Conservation (phyloP, 2,888 invertebrate genomes). For the Dione vanillae region DNA sequence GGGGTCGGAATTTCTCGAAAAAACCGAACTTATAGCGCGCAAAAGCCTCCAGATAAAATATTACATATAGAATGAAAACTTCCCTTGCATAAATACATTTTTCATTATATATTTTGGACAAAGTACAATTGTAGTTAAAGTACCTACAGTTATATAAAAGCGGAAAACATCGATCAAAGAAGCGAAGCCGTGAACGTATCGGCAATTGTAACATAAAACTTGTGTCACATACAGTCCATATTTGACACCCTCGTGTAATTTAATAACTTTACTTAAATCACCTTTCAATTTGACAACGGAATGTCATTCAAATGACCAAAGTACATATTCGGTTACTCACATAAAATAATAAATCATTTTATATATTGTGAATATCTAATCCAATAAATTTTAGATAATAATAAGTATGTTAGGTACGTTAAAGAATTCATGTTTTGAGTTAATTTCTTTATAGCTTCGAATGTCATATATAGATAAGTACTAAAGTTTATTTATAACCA, state of each 20-base stretch:
- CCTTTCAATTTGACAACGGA: not conserved
- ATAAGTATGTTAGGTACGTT: not conserved
- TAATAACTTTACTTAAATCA: not conserved
- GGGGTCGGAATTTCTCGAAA: too few species aligned
- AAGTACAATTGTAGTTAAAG: too few species aligned
- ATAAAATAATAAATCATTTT: not conserved
- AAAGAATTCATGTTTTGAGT: not conserved
- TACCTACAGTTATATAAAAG: too few species aligned
- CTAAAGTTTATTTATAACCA: not conserved
- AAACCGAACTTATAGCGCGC: too few species aligned
- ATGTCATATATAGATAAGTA: too few species aligned
- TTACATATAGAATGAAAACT: too few species aligned
- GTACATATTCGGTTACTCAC: not conserved
- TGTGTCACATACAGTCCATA: not conserved
- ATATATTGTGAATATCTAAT: not conserved
- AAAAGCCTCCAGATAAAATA: too few species aligned
- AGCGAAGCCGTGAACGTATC: too few species aligned
- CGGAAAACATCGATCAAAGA: too few species aligned
- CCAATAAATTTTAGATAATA: not conserved
- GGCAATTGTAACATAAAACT: not conserved
- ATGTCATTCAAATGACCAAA: not conserved
- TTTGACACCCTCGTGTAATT: constrained; percentile 5
- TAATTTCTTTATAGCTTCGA: not conserved
- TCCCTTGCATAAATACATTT: too few species aligned
- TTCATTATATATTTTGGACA: too few species aligned